Evolutionary conservation across 2,113 vertebrate species (phyloP), one percentile per base, ranked within the genome.

Genomic region (Oncorhynchus masou): DNA sequence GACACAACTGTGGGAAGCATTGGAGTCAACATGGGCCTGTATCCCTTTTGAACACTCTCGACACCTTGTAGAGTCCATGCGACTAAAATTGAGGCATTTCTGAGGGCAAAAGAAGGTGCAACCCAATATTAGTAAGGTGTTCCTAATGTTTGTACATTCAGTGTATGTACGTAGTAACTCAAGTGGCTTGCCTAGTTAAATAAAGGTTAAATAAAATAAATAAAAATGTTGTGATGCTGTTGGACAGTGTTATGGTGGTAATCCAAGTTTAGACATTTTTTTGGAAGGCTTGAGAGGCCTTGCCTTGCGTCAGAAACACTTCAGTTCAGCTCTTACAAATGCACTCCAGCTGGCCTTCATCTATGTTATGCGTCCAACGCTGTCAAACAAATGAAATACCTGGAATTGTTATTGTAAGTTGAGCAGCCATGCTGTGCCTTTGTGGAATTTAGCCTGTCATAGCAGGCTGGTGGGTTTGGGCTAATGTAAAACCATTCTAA

Each of bases 361-460:
- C 86, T 74, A 62, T 29, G 27, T 79, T 81, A 48, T 67, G 67
- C 34, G 20, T 73, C 75, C 70, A 80, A 74, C 73, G 76, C 76
- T 85, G 82, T 86, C 86, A 87, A 84, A 86, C 79, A 87, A 77
- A 34, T 51, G 49, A 71, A 81, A 84, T 81, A 82, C 76, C 70
- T 74, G 59, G 74, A 82, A 80, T 68, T 74, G 67, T 34, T 79
- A 57, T 3, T 45, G 34, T 51, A 68, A 84, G 68, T n/a, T 64
- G 29, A 71, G 62, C 68, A 77, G 66, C 64, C 22, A 76, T 79
- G 78, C 73, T 59, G 57, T 20, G 19, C 51, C 24, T 5, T 11
- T 16, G 57, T 82, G 22, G 4, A 69, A 72, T 62, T 24, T 27
- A 25, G n/a, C 59, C 4, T n/a, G 49, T 49, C 7, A n/a, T 45